A percentile compares a stretch with the other conserved stretches of the same genome.
phyloP scores from a whole-genome alignment of 2,888 invertebrate species.

The Agrotis puta region DNA sequence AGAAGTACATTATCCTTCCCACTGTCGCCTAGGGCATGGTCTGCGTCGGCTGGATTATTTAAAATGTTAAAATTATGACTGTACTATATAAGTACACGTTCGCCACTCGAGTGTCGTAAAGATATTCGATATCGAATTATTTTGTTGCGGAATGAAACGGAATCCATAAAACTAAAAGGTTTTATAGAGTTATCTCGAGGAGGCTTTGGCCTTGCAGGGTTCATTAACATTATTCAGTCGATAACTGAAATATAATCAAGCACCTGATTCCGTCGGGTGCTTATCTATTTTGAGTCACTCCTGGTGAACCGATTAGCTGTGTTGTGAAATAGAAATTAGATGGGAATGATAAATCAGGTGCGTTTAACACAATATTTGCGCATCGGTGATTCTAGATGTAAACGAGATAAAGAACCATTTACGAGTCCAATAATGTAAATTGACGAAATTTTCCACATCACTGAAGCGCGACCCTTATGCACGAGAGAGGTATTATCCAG shows the following conservation, averaged over 20 bases:
- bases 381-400: slow-evolving; percentile 27
- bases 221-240: slow-evolving; percentile 84
- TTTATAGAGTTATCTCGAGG: slow-evolving; percentile 87
- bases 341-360: slow-evolving; percentile 43
- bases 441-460: slow-evolving; percentile 65
- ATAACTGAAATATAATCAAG: slow-evolving; percentile 87
- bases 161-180: slow-evolving; percentile 88
- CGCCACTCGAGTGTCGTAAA: slow-evolving; percentile 82
- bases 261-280: slow-evolving; percentile 79
- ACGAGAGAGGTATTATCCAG: slow-evolving; percentile 35
- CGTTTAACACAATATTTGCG: slow-evolving; percentile 23
- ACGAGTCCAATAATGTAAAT: slow-evolving; percentile 56
- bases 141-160: slow-evolving; percentile 85
- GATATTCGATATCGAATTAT: slow-evolving; percentile 86
- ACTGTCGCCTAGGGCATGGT: slow-evolving; percentile 71
- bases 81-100: slow-evolving; percentile 75
- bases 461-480: slow-evolving; percentile 60
- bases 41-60: slow-evolving; percentile 69
- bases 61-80: slow-evolving; percentile 75
- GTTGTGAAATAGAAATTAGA: slow-evolving; percentile 46
- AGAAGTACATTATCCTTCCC: slow-evolving; percentile 73
- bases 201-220: slow-evolving; percentile 87
- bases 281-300: slow-evolving; percentile 73
- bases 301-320: slow-evolving; percentile 52
- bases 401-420: slow-evolving; percentile 49